Evolutionary conservation across 2,888 invertebrate species (phyloP).

Genomic region (Pharmacophagus antenor): DNA sequence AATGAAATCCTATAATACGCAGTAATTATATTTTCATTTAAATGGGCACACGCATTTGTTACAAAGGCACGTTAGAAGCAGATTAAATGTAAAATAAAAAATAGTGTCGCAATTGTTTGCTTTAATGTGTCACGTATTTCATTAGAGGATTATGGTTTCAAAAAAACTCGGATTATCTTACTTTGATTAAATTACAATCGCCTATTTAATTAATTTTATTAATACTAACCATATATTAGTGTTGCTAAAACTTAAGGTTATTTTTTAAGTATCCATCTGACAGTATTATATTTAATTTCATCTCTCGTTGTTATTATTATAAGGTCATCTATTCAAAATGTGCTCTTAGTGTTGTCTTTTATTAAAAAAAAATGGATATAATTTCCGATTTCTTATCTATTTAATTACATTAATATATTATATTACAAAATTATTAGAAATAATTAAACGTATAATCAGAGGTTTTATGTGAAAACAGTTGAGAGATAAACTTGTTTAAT

Average conservation of each 20-base stretch:
- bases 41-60: slow-evolving; percentile 17
- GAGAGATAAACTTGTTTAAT: too few relatives aligned
- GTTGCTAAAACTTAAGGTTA: neutral
- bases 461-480: too few relatives aligned
- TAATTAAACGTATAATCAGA: neutral
- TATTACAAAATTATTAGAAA: neutral
- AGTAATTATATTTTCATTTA: slow-evolving; percentile 16
- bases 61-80: slow-evolving; percentile 26
- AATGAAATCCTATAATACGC: neutral
- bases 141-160: neutral
- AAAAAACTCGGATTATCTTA: neutral
- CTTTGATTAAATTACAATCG: neutral
- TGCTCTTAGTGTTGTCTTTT: neutral
- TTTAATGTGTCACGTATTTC: slow-evolving; percentile 21
- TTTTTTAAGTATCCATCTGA: neutral
- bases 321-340: too few relatives aligned
- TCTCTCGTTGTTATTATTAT: neutral
- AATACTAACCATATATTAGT: neutral
- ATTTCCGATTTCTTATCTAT: neutral
- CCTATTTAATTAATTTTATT: neutral
- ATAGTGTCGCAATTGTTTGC: slow-evolving; percentile 4
- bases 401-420: too few relatives aligned
- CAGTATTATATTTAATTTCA: neutral
- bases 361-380: neutral
- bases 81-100: slow-evolving; percentile 7